Evolutionary conservation across 2,888 invertebrate species (phyloP), one percentile per base, ranked within the genome.

Genomic region (Aphelenchoides bicaudatus): DNA sequence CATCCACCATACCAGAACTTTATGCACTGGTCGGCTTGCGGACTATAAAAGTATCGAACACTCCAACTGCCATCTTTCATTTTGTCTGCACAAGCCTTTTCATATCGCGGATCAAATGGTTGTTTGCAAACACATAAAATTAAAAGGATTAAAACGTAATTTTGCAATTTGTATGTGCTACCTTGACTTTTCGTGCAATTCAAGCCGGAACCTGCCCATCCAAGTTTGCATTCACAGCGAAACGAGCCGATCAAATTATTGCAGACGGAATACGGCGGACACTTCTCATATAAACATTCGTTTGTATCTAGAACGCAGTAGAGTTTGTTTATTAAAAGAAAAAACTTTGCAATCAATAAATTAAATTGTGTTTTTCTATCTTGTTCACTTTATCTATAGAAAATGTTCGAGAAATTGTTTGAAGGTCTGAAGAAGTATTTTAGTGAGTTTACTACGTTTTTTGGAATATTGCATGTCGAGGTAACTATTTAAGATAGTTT

Each of bases 1-100:
- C 76, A 76, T 21, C 75, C 74, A 31, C 74, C 76, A 31, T 72
- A 75, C 74, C 76, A 77, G 57, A 76, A 76, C 10, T 62, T 64
- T 21, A 68, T 66, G 54, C 76, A 76, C 5, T 59, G 38, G 1
- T 66, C 62, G 61, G 29, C 16, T 16, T 25, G 39, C 25, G 47
- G 19, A 37, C 62, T 47, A 51, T 48, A 67, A 43, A 55, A 70
- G 39, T 50, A 67, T 31, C 67, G 65, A 30, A 59, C 21, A 28
- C 58, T 58, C 66, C 61, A 66, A 27, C 27, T 31, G n/a, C 37
- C 46, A 5, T 66, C 39, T 23, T 28, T 38, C 16, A 23, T 19
- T 23, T 49, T 57, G n/a, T n/a, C n/a, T 37, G 53, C 29, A 52
- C 67, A 67, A 31, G 47, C 47, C 34, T 43, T 29, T 38, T 67